phyloP scores from a whole-genome alignment of 2,113 vertebrate species.

The Hyperoodon ampullatus region DNA sequence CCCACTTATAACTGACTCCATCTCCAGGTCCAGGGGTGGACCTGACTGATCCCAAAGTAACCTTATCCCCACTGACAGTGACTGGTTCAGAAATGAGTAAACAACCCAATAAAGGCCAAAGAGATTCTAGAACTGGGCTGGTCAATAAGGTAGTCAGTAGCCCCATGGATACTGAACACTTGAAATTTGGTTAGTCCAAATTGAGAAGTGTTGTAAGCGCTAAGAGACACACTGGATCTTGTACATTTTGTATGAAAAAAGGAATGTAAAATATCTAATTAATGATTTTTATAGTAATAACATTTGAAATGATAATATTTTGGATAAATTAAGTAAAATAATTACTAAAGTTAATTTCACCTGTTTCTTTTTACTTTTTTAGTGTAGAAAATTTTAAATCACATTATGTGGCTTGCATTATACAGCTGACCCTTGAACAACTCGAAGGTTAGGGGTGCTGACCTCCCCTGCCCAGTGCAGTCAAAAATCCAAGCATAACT shows the following conservation, averaged over 20 bases:
- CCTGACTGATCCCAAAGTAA: conserved; percentile 34
- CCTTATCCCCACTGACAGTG: neutral
- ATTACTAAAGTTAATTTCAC: conserved; percentile 49
- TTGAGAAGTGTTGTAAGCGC: neutral
- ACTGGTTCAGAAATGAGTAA: conserved; percentile 8
- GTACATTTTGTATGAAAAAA: neutral
- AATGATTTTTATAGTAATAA: conserved; percentile 26
- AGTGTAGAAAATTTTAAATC: neutral
- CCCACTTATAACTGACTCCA: neutral
- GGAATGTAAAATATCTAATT: neutral
- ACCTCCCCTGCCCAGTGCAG: neutral
- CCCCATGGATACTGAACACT: neutral
- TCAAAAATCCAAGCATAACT: neutral
- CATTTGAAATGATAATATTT: conserved; percentile 15
- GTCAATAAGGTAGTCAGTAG: conserved; percentile 12
- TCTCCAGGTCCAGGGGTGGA: neutral
- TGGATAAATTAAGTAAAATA: conserved; percentile 38
- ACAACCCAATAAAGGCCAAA: conserved; percentile 13
- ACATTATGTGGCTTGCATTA: neutral
- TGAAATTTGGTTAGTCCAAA: neutral
- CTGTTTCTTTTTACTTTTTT: conserved; percentile 9
- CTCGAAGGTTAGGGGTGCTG: neutral
- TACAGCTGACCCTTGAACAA: neutral
- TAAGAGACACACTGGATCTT: neutral
- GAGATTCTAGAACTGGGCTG: neutral